Base-by-base conservation (phyloP, 2,797 vertebrate genomes). In the Liparis tanakae region DNA sequence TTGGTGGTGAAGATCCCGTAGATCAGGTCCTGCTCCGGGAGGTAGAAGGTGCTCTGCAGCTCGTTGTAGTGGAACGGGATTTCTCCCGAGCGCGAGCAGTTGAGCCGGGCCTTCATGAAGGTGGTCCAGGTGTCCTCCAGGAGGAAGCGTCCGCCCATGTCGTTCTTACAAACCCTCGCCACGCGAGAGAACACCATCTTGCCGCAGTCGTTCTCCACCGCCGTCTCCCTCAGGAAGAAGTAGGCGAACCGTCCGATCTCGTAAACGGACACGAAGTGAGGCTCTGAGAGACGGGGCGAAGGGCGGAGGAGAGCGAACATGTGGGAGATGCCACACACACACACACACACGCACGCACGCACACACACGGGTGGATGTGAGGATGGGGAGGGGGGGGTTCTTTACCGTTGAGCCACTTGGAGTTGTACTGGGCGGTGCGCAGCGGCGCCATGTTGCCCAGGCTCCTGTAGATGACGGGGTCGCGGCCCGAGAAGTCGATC, bases 1-100 rank as follows among this genome's bases (percentile, higher is more conserved):
- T 98, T 98, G 79, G 97, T 98, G 81, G 97, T 99, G 89, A 99
- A 99, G 92, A 98, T 94, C n/a, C 96, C 97, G 1, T 98, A 99
- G 86, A 99, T 94, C 51, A 99, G 90, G 74, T 98, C 97, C 81
- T 97, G 93, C 89, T 98, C 96, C 0, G 97, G 96, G 60, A 99
- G 85, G 86, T 96, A 95, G 85, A 98, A 98, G 15, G 97, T 98
- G 89, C 96, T 96, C 92, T 98, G 97, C 78, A 99, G 94, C 87
- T 99, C 97, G 3, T 97, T 94, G 91, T 97, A 99, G 88, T 97
- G 97, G 87, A 99, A 98, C 0, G 97, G 97, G 72, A 98, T 96
- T 81, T 99, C 97, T 22, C 97, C 98, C 0, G 97, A 96, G 39
- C 96, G 96, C 12, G 97, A 98, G 85, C 98, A 99, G 94, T 99